A percentile compares a stretch with the other conserved stretches of the same genome.
phyloP scores from a whole-genome alignment of 2,113 vertebrate genomes.

The Callorhinus ursinus region DNA sequence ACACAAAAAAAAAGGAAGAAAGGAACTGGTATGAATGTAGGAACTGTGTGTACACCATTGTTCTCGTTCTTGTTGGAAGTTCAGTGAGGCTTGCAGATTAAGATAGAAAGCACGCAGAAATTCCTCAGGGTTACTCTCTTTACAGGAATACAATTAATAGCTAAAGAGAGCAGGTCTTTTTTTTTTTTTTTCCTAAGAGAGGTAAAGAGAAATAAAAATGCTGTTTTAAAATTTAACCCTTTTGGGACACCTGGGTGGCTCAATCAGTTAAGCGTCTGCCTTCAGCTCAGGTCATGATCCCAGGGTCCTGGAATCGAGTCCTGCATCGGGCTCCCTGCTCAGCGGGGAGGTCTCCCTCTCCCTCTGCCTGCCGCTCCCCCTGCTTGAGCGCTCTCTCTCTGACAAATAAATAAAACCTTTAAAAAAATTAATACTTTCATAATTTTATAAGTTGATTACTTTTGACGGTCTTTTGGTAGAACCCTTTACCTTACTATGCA shows the following conservation, averaged over 20 bases:
- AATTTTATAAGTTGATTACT: conserved; percentile 29
- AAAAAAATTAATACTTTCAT: background rate
- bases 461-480: background rate
- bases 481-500: background rate
- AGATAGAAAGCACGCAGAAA: conserved; percentile 77
- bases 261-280: too few relatives aligned
- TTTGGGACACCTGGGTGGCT: background rate
- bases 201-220: background rate
- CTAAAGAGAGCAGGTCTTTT: conserved; percentile 53
- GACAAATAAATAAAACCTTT: too few relatives aligned
- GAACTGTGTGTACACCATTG: conserved; percentile 82
- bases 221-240: background rate
- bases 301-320: too few relatives aligned
- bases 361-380: too few relatives aligned
- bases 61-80: conserved; percentile 65
- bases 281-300: too few relatives aligned
- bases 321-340: too few relatives aligned
- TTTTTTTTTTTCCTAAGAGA: background rate
- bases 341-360: too few relatives aligned
- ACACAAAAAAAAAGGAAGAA: background rate
- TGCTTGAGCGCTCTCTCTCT: too few relatives aligned
- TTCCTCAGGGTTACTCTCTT: conserved; percentile 81
- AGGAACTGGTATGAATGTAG: conserved; percentile 58
- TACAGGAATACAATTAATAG: conserved; percentile 77
- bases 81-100: conserved; percentile 78